These are phyloP conservation scores for Drosophila nigromelanica DNA, from an alignment of 1,140 invertebrate species.

Conservation along the genomic window DNA sequence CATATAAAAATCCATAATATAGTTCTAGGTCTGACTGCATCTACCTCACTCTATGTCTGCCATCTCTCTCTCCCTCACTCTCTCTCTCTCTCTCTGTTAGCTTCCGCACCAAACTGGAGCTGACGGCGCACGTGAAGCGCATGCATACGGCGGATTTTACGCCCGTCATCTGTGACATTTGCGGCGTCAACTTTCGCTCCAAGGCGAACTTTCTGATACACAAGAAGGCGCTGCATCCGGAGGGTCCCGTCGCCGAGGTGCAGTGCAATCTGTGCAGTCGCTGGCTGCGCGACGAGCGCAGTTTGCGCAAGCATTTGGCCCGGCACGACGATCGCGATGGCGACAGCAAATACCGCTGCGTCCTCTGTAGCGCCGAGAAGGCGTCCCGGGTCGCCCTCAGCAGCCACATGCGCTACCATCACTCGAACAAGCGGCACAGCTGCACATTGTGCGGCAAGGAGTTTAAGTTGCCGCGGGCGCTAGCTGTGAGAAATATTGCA, in stretches of 20 bases:
- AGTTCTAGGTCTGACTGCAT: not conserved
- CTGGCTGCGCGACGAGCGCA: constrained; percentile 76
- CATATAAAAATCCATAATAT: too few relatives aligned
- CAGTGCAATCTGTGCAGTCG: constrained; percentile 70
- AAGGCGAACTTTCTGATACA: constrained; percentile 74
- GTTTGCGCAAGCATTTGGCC: constrained; percentile 68
- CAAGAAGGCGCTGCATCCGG: constrained; percentile 70
- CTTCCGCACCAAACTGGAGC: constrained; percentile 59
- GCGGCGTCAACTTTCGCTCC: constrained; percentile 68
- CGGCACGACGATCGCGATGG: constrained; percentile 65
- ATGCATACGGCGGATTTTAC: constrained; percentile 71
- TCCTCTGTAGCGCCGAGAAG: constrained; percentile 69
- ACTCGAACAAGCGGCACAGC: constrained; percentile 66
- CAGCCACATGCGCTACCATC: constrained; percentile 78
- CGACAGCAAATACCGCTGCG: constrained; percentile 66
- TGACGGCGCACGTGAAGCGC: constrained; percentile 64
- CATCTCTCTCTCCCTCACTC: not conserved
- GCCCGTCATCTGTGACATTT: constrained; percentile 75
- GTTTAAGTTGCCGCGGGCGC: constrained; percentile 62
- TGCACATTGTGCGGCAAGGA: constrained; percentile 77
- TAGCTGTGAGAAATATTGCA: constrained; percentile 36
- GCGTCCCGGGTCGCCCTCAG: constrained; percentile 69
- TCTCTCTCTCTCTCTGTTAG: constrained; percentile 21
- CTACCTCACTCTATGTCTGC: not conserved
- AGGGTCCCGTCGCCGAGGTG: constrained; percentile 69